Evolutionary conservation across 1,140 invertebrate species (phyloP), one percentile per base, ranked within the genome.

Genomic region (Nylanderia fulva): DNA sequence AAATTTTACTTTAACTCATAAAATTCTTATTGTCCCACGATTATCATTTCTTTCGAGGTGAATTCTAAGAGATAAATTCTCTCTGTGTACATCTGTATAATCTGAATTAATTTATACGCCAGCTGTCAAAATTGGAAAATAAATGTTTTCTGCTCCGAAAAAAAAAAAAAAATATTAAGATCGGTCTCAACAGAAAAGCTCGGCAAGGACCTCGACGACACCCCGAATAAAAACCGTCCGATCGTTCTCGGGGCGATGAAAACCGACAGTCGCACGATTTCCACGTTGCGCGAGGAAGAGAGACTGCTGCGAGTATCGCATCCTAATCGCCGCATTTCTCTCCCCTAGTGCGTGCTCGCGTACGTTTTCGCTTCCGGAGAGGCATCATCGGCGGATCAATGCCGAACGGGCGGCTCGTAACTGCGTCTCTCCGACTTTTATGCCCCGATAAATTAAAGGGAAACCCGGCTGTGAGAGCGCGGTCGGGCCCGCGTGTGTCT

Each of bases 401-500:
- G 45, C 15, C 45, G 77, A 33, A 15, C 48, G 77, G 56, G 7
- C 48, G 61, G 63, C 87, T 75, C 87, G 75, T 63, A 82, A 72
- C 60, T 27, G 27, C 42, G 54, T 6, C 39, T 18, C 24, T 33
- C 64, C 61, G 86, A 88, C 82, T 71, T 88, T 88, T 88, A 88
- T 88, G 87, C 69, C 69, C 60, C 63, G 74, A 87, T 88, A 88
- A 88, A 88, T 88, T 88, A 88, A n/a, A 85, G 85, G 72, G 27
- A 33, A 66, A 39, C 39, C 76, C 64, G 36, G 27, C 42, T 33
- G 8, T 56, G 86, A 76, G 87, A 88, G 75, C 60, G 82, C 60
- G 82, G 66, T 72, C 77, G 77, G 77, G 72, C 45, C 64, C 66
- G 27, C 64, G 77, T 72, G 66, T 58, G 77, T 71, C 77, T 82